phyloP scores from a whole-genome alignment of 2,888 invertebrate genomes.

The Copidosoma aretas region DNA sequence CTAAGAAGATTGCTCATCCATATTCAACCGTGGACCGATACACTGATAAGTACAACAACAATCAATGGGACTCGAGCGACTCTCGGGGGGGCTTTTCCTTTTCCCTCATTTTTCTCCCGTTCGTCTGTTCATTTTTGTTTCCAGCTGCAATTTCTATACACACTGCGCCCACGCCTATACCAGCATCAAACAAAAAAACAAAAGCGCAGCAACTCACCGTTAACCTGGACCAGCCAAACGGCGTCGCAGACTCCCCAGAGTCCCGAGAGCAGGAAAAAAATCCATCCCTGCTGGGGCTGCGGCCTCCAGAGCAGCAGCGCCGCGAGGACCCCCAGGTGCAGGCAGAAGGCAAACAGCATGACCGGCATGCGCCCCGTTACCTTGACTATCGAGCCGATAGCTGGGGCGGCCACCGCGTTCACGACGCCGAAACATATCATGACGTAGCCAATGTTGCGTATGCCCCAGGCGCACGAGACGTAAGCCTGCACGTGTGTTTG shows the following conservation, averaged over 20 bases:
- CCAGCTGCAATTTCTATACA: no score
- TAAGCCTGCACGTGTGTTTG: slow-evolving; percentile 72
- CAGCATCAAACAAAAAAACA: no score
- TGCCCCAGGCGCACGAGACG: slow-evolving; percentile 86
- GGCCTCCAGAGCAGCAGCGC: slow-evolving; percentile 78
- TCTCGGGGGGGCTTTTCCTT: no score
- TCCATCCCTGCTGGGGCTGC: slow-evolving; percentile 69
- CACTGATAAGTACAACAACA: no score
- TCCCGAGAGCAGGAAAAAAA: slow-evolving; percentile 81
- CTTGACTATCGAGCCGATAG: slow-evolving; percentile 81
- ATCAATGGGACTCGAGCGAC: no score
- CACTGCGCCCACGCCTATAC: not conserved
- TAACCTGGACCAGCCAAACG: slow-evolving; percentile 90
- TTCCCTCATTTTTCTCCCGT: no score
- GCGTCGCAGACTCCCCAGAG: slow-evolving; percentile 91
- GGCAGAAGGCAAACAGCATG: slow-evolving; percentile 74
- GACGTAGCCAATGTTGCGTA: slow-evolving; percentile 89
- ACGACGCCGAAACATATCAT: slow-evolving; percentile 92
- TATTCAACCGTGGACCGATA: not conserved
- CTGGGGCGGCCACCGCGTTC: slow-evolving; percentile 84
- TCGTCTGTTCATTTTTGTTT: no score
- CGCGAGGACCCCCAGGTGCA: slow-evolving; percentile 75
- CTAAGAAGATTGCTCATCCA: not conserved
- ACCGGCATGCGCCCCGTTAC: slow-evolving; percentile 81
- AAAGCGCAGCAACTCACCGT: slow-evolving; percentile 70